Evolutionary conservation across 2,113 vertebrate genomes (phyloP).

Genomic region (Tylochromis polylepis): DNA sequence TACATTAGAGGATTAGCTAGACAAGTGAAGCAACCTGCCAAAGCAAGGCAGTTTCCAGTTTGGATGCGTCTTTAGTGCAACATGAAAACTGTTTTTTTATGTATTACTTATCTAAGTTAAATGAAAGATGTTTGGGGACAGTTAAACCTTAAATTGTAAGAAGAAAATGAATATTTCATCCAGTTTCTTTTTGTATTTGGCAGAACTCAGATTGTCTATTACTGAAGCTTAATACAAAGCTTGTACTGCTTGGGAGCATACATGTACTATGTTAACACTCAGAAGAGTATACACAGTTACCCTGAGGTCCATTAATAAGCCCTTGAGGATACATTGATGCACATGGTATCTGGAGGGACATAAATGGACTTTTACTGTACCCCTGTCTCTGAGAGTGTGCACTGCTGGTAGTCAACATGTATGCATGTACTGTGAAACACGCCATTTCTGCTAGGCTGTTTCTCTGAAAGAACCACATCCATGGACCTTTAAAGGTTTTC

Average conservation of each 20-base stretch:
- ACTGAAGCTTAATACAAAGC: neutral
- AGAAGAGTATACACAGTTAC: neutral
- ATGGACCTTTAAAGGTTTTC: neutral
- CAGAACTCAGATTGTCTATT: neutral
- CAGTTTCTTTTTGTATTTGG: neutral
- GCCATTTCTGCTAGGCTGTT: neutral
- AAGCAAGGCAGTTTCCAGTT: neutral
- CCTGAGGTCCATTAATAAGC: neutral
- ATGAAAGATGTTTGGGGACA: neutral
- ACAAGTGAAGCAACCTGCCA: neutral
- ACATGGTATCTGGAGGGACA: neutral
- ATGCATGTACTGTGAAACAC: neutral
- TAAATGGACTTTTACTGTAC: neutral
- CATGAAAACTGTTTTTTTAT: neutral
- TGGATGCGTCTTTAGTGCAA: neutral
- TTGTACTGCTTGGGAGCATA: neutral
- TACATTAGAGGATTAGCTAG: neutral
- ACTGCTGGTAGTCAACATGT: neutral
- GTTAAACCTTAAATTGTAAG: neutral
- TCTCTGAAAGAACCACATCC: neutral
- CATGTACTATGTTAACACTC: neutral
- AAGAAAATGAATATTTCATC: neutral
- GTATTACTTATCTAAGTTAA: neutral
- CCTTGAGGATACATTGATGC: neutral
- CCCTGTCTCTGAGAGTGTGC: neutral